Base-by-base conservation (phyloP, 2,888 invertebrate species). In the Macrophya annulata region DNA sequence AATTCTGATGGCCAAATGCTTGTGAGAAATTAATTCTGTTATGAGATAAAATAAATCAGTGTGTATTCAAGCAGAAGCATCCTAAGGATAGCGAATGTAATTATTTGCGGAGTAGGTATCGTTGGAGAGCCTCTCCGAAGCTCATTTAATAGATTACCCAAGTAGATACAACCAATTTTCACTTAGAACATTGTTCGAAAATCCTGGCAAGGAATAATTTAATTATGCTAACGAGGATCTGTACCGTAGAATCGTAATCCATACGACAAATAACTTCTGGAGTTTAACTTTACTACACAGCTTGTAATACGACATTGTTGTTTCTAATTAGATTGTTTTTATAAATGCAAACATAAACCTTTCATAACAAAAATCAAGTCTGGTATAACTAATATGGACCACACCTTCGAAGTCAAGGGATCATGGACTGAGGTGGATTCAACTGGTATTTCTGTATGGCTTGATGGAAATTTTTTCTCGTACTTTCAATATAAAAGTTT, bases 171-270 rank as follows among this genome's bases (percentile, higher is more conserved):
- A 3, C n/a, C 31, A 21, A 74, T 74, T 45, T 74, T 74, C 74
- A 31, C 74, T 74, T 45, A 21, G 45, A 74, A 74, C 74, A 74
- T 74, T 74, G 43, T 74, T 74, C 15, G 21, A 74, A 43, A 74
- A 74, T n/a, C 45, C 74, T 31, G 10, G 45, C 21, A 45, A 45
- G 45, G 74, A 74, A 74, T 45, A 74, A 74, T 74, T 74, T 45
- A 43, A 74, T 74, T 74, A 74, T 74, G 74, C 45, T 74, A 74
- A 74, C 74, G 74, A 74, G 74, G 74, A 74, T 21, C 45, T 45
- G 74, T 45, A 21, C 25, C 74, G n/a, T n/a, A 74, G 4, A 74
- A 12, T 45, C 25, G 10, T 45, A 74, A 74, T n/a, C n/a, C 4
- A n/a, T n/a, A 45, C 43, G 25, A 45, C 21, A 45, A 21, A 17